Evolutionary conservation across 2,113 vertebrate genomes (phyloP), one percentile per base, ranked within the genome.

Genomic region (Felis chaus): DNA sequence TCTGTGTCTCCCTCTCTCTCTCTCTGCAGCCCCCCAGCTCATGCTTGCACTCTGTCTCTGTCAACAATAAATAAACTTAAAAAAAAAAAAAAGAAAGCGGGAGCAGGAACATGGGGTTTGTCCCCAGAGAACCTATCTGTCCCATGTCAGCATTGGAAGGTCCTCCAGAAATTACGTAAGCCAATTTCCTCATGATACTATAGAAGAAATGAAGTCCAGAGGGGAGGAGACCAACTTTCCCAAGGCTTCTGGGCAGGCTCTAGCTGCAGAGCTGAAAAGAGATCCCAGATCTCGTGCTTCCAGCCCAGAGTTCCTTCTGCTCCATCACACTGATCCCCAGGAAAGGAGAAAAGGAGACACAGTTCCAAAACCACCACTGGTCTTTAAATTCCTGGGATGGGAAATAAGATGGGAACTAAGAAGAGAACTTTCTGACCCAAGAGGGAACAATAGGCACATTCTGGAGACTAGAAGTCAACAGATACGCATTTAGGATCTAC

Each of bases 301-400:
- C 3, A 82, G 7, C 8, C 65, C 39, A 33, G 19, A 16, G 16
- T 14, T 76, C 39, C n/a, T 61, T 21, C 33, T 81, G 33, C n/a
- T 86, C 19, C 29, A 39, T 16, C 48, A 66, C 4, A 25, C 41
- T 23, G 74, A 84, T 10, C 7, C n/a, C 45, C 48, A 19, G 3
- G n/a, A 53, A 50, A 23, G 69, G 18, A 33, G 31, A 57, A 88
- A 27, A 87, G 68, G 12, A 88, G 78, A 71, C 2, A 36, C 0
- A 61, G 5, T 12, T 11, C 19, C 4, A 4, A 74, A 80, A 33
- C 29, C 1, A 79, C 5, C 9, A 41, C 0, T 15, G 29, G 23
- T 39, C 31, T 69, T 84, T 7, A 89, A 25, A 29, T 33, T 71
- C 27, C 33, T 71, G 45, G 80, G 36, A 61, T 27, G 7, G 1